phyloP scores from a whole-genome alignment of 2,113 vertebrate genomes.

The Percina caprodes region DNA sequence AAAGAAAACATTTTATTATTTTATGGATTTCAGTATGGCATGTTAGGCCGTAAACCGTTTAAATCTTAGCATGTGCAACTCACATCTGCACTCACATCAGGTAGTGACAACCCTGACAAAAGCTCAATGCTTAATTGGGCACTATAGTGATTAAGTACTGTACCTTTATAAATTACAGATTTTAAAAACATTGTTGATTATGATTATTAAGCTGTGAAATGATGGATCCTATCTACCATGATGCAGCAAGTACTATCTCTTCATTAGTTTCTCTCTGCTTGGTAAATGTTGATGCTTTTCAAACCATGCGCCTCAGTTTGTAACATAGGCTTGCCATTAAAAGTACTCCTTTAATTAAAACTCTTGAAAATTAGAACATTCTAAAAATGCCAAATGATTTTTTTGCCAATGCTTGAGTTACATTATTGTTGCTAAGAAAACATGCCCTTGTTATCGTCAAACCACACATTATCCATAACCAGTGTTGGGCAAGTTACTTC shows the following conservation, averaged over 20 bases:
- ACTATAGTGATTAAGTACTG: neutral
- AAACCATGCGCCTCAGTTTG: neutral
- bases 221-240: neutral
- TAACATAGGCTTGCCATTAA: neutral
- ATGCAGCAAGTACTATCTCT: neutral
- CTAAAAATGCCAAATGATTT: neutral
- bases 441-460: neutral
- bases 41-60: too few relatives aligned
- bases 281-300: neutral
- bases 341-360: neutral
- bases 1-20: too few relatives aligned
- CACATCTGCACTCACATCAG: too few relatives aligned
- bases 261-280: neutral
- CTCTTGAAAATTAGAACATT: neutral
- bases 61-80: too few relatives aligned
- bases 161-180: neutral
- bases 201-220: neutral
- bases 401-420: neutral
- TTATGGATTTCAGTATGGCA: too few relatives aligned
- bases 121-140: neutral
- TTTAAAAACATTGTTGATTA: neutral
- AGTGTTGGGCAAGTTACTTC: too few relatives aligned
- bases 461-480: neutral
- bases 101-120: neutral
- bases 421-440: neutral